A percentile compares a stretch with the other conserved stretches of the same genome.
Evolutionary conservation across 2,888 invertebrate genomes (phyloP).

Genomic region (Nomada hirtipes): DNA sequence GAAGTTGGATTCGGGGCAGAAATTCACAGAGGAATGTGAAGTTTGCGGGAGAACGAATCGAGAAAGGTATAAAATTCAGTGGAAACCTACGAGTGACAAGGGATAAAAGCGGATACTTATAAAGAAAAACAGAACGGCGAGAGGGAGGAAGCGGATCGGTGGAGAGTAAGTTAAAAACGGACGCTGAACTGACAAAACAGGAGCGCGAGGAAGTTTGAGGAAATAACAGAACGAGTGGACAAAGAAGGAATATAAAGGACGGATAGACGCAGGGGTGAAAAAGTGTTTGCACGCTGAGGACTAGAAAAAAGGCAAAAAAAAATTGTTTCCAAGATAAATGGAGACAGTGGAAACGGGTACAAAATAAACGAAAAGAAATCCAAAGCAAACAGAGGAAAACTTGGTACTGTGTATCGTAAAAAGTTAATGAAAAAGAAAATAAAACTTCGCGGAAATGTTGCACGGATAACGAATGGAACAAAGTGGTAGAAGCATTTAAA

Average conservation of each 20-base stretch:
- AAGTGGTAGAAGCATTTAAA: not conserved
- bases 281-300: slow-evolving; percentile 14
- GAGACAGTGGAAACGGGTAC: slow-evolving; percentile 10
- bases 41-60: not conserved
- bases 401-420: not conserved
- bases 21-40: not conserved
- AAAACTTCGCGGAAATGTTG: not conserved
- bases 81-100: not conserved
- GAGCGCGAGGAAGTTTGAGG: slow-evolving; percentile 28
- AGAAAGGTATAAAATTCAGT: not conserved
- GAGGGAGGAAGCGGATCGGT: slow-evolving; percentile 3
- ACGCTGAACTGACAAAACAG: slow-evolving; percentile 37
- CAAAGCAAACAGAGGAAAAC: not conserved
- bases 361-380: not conserved
- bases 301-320: not conserved
- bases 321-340: slow-evolving; percentile 51
- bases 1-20: not conserved
- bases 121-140: not conserved
- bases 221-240: slow-evolving; percentile 4
- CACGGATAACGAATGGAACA: not conserved
- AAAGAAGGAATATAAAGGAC: not conserved
- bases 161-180: slow-evolving; percentile 26
- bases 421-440: not conserved
- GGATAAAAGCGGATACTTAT: not conserved
- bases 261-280: slow-evolving; percentile 13